phyloP scores from a whole-genome alignment of 2,888 invertebrate species.

The Acrobasis consociella region DNA sequence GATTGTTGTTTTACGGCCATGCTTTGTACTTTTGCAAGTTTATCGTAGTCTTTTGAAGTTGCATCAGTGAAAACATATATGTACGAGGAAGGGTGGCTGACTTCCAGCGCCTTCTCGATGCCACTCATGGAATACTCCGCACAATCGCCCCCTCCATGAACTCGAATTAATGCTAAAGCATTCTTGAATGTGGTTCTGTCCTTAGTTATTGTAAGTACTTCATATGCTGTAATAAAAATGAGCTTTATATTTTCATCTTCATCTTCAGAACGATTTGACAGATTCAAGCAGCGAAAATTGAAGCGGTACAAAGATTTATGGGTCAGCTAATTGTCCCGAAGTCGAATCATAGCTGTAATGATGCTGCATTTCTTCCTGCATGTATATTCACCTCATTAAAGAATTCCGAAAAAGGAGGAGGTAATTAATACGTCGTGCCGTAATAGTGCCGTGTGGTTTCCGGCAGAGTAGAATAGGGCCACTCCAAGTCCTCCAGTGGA shows the following conservation, averaged over 20 bases:
- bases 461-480: too few species aligned
- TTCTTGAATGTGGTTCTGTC: slow-evolving; percentile 43
- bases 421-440: too few species aligned
- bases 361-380: too few species aligned
- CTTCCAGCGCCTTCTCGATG: slow-evolving; percentile 49
- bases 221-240: slow-evolving; percentile 38
- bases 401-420: too few species aligned
- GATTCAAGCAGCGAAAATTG: too few species aligned
- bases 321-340: too few species aligned
- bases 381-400: too few species aligned
- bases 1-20: slow-evolving; percentile 48
- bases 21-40: slow-evolving; percentile 44
- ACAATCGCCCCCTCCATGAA: slow-evolving; percentile 51
- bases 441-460: too few species aligned
- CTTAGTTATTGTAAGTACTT: slow-evolving; percentile 41
- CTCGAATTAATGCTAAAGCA: slow-evolving; percentile 36
- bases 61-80: slow-evolving; percentile 70
- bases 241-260: background rate
- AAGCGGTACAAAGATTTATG: too few species aligned
- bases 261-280: too few species aligned
- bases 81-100: slow-evolving; percentile 52
- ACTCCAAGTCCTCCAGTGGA: too few species aligned
- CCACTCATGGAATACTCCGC: slow-evolving; percentile 59
- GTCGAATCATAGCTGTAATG: too few species aligned
- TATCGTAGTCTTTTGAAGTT: slow-evolving; percentile 47